Conservation (phyloP, 2,888 invertebrate species). For the Cosmia trapezina region DNA sequence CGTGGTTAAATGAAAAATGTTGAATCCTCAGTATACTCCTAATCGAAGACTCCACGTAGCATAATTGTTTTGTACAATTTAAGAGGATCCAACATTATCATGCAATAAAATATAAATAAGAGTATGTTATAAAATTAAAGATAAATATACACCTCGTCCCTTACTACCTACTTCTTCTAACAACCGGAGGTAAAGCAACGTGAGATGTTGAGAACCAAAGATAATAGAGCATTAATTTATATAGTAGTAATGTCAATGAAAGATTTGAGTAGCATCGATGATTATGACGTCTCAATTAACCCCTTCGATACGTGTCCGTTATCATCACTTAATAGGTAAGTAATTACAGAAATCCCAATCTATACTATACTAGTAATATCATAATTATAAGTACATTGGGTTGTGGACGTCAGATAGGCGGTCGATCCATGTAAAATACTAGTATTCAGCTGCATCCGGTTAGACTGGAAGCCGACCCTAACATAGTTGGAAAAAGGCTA, state of each 20-base stretch:
- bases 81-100: neutral
- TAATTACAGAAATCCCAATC: conserved; percentile 17
- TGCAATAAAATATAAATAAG: neutral
- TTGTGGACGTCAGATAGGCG: too few species aligned
- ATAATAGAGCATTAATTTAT: conserved; percentile 31
- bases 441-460: too few species aligned
- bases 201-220: conserved; percentile 18
- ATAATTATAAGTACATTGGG: too few species aligned
- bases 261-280: conserved; percentile 21
- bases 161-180: conserved; percentile 13
- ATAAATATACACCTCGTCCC: neutral
- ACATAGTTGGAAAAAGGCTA: too few species aligned
- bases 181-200: conserved; percentile 12
- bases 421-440: too few species aligned
- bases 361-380: too few species aligned
- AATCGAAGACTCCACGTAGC: neutral
- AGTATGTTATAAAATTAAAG: neutral
- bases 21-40: neutral
- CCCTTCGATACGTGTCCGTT: conserved; percentile 1
- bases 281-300: conserved; percentile 36
- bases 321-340: conserved; percentile 6
- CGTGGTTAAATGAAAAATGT: neutral
- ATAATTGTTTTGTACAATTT: neutral
- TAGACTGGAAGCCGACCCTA: too few species aligned
- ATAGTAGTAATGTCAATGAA: conserved; percentile 17